Conservation (phyloP, 2,888 invertebrate species). For the Drosophila setosimentum region DNA sequence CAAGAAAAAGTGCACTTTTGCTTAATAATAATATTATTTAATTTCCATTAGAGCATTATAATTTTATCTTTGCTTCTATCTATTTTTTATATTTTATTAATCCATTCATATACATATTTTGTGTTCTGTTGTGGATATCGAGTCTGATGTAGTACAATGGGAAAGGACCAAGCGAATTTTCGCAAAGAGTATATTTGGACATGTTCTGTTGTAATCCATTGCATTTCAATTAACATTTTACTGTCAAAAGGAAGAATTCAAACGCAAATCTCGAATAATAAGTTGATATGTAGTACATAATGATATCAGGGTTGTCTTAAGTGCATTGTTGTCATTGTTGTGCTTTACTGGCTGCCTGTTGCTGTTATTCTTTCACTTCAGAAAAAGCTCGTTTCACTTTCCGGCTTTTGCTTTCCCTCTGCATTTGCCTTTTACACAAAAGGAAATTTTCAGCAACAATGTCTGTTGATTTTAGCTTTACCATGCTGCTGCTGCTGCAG, state of each 20-base stretch:
- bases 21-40: background rate
- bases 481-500: constrained; percentile 47
- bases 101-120: background rate
- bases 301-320: constrained; percentile 58
- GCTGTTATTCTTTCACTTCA: constrained; percentile 76
- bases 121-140: background rate
- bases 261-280: constrained; percentile 24
- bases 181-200: background rate
- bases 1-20: background rate
- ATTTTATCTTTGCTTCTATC: too few relatives aligned
- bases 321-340: constrained; percentile 76
- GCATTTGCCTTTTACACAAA: constrained; percentile 41
- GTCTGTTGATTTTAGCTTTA: constrained; percentile 75
- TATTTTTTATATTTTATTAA: background rate
- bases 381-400: constrained; percentile 74
- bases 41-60: background rate
- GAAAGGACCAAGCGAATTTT: background rate
- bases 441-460: constrained; percentile 66
- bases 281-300: constrained; percentile 49
- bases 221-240: constrained; percentile 62
- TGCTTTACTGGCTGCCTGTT: constrained; percentile 35
- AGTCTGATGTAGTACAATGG: background rate
- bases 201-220: constrained; percentile 2
- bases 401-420: constrained; percentile 61
- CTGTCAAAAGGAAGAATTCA: constrained; percentile 13